These are phyloP conservation scores for Pygathrix nemaeus DNA, from an alignment of 2,113 vertebrate species.

Conservation along the genomic window DNA sequence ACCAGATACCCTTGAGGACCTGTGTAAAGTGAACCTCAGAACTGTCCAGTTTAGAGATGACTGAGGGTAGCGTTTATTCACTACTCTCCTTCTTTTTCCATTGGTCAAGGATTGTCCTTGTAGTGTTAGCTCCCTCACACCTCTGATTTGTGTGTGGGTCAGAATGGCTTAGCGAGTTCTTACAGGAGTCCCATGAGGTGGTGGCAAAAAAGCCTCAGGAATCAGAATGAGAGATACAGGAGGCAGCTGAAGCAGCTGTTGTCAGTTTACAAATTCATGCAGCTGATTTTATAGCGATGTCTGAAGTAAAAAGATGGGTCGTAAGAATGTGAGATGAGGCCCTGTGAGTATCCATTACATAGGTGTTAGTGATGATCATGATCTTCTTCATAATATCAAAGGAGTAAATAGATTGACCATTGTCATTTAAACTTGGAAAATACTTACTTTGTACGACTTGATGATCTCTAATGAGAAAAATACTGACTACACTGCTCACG, in stretches of 20 bases:
- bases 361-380: background rate
- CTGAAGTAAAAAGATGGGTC: background rate
- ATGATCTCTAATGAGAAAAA: background rate
- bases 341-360: background rate
- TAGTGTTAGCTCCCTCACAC: background rate
- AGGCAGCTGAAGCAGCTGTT: background rate
- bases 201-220: background rate
- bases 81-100: no score
- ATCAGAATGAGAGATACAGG: background rate
- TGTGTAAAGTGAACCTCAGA: background rate
- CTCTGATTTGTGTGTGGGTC: background rate
- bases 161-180: background rate
- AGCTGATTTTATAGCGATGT: background rate
- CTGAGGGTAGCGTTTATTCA: background rate
- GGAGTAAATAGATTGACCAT: background rate
- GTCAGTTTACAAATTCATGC: background rate
- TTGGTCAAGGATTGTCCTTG: background rate
- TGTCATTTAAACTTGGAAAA: background rate
- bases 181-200: background rate
- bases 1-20: background rate
- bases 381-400: background rate
- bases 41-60: background rate
- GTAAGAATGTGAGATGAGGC: background rate
- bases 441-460: background rate
- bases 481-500: background rate